Conservation (phyloP, 2,888 invertebrate species). For the Lithophane leautieri region DNA sequence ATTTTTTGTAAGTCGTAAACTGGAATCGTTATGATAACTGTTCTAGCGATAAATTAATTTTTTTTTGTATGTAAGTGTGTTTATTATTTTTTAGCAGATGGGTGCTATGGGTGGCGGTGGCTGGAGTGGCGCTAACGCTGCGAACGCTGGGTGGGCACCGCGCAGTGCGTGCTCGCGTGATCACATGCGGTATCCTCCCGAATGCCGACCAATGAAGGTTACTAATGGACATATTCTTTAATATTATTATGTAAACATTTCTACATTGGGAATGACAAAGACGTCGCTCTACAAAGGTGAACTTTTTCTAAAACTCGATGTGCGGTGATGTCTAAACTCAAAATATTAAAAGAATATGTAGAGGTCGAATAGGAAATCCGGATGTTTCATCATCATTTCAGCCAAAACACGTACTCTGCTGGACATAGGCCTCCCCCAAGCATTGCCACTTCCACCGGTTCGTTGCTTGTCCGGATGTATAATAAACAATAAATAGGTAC, state of each 20-base stretch:
- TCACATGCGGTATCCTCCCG: slow-evolving; percentile 82
- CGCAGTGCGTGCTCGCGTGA: slow-evolving; percentile 82
- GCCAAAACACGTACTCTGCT: too few species aligned
- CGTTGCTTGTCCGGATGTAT: background rate
- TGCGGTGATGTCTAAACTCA: background rate
- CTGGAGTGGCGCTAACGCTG: slow-evolving; percentile 78
- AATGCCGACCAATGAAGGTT: slow-evolving; percentile 85
- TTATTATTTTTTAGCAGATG: slow-evolving; percentile 75
- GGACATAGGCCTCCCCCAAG: too few species aligned
- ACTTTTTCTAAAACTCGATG: background rate
- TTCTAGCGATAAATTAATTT: background rate
- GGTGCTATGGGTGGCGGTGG: slow-evolving; percentile 78
- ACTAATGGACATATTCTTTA: slow-evolving; percentile 47
- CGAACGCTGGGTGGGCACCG: slow-evolving; percentile 78
- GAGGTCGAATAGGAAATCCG: background rate
- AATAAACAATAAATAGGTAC: background rate
- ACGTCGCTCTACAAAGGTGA: background rate
- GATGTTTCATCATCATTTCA: background rate
- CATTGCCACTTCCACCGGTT: too few species aligned
- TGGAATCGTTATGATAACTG: background rate
- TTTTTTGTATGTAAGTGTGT: background rate
- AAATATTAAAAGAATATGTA: background rate
- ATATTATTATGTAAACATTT: slow-evolving; percentile 33
- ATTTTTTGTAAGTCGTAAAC: background rate
- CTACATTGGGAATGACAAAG: background rate